phyloP scores from a whole-genome alignment of 2,113 vertebrate species.

The Clupea harengus region DNA sequence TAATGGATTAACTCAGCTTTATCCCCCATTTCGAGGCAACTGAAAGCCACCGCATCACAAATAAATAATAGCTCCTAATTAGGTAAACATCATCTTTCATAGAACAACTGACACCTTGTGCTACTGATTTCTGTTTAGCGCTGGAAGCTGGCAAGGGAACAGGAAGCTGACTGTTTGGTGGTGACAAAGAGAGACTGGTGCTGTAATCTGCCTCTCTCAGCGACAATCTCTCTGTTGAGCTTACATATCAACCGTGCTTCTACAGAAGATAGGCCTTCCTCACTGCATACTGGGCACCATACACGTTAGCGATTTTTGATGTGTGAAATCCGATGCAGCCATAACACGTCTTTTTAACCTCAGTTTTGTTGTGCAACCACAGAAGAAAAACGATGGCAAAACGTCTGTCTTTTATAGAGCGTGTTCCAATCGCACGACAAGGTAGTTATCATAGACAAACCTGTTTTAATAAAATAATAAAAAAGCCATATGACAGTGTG shows the following conservation, averaged over 20 bases:
- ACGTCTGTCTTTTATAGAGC: not conserved
- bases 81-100: not conserved
- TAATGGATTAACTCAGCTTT: conserved; percentile 20
- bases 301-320: not conserved
- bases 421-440: conserved; percentile 21
- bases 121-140: not conserved
- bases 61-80: not conserved
- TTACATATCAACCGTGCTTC: not conserved
- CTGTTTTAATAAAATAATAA: not conserved
- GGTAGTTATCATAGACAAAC: conserved; percentile 31
- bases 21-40: not conserved
- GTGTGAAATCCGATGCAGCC: not conserved
- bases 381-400: not conserved
- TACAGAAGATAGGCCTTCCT: not conserved
- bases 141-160: not conserved
- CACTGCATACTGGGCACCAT: not conserved
- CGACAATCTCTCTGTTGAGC: not conserved
- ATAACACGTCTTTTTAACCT: not conserved
- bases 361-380: not conserved
- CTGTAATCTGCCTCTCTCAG: not conserved
- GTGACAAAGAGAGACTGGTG: not conserved
- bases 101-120: not conserved
- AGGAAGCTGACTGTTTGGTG: not conserved
- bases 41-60: not conserved
- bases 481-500: conserved; percentile 28